Conservation (phyloP, 2,888 invertebrate species). For the Ditula angustiorana region DNA sequence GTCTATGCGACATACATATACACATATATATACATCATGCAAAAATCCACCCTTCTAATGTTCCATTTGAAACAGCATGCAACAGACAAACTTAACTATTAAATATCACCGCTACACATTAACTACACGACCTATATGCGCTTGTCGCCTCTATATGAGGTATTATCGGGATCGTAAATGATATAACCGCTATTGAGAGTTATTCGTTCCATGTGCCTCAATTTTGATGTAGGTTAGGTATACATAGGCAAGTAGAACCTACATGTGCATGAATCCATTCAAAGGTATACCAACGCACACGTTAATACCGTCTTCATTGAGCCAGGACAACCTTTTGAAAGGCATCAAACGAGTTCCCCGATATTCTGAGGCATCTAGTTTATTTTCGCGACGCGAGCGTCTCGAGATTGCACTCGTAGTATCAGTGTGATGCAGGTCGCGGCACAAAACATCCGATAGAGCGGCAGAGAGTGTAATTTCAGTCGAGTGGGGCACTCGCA, state of each 20-base stretch:
- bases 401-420: slow-evolving; percentile 58
- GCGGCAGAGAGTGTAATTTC: slow-evolving; percentile 71
- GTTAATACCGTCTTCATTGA: slow-evolving; percentile 38
- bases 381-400: slow-evolving; percentile 42
- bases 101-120: too few relatives aligned
- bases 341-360: slow-evolving; percentile 40
- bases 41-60: too few relatives aligned
- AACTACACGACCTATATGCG: too few relatives aligned
- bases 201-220: too few relatives aligned
- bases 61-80: too few relatives aligned
- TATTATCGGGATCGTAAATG: too few relatives aligned
- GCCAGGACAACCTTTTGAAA: slow-evolving; percentile 39
- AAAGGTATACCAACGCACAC: slow-evolving; percentile 37
- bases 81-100: too few relatives aligned
- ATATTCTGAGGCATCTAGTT: slow-evolving; percentile 38
- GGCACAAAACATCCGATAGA: slow-evolving; percentile 68
- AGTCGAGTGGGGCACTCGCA: slow-evolving; percentile 70
- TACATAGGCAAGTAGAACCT: neutral
- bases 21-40: too few relatives aligned
- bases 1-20: too few relatives aligned
- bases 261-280: slow-evolving; percentile 18
- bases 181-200: too few relatives aligned
- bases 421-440: slow-evolving; percentile 56
- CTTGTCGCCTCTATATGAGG: too few relatives aligned
- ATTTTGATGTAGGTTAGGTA: too few relatives aligned